These are phyloP conservation scores for Cosmopolites sordidus DNA, from an alignment of 2,888 invertebrate genomes.

Conservation along the genomic window DNA sequence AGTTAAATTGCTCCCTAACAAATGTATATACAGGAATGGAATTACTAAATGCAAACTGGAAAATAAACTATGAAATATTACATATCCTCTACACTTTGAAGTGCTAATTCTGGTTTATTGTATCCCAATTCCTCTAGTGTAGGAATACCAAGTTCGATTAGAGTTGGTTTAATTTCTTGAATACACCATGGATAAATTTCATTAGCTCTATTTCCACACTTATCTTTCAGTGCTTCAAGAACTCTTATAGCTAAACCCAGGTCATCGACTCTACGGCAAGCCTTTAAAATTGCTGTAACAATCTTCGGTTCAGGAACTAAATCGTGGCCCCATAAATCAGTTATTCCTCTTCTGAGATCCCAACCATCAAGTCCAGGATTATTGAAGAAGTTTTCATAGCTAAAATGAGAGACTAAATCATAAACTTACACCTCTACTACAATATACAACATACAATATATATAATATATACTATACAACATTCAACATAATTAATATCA, in stretches of 20 bases:
- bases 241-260: conserved; percentile 88
- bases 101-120: conserved; percentile 91
- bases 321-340: conserved; percentile 84
- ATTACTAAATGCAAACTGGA: conserved; percentile 7
- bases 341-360: conserved; percentile 90
- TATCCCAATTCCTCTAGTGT: conserved; percentile 95
- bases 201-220: conserved; percentile 70
- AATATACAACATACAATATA: no score
- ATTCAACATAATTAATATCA: no score
- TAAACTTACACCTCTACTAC: no score
- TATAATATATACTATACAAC: not conserved
- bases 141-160: conserved; percentile 87
- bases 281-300: conserved; percentile 78
- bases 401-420: not conserved
- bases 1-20: no score
- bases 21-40: conserved; percentile 8
- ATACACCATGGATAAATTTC: conserved; percentile 84
- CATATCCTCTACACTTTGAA: conserved; percentile 68
- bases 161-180: conserved; percentile 85
- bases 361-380: conserved; percentile 87
- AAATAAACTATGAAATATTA: conserved; percentile 16
- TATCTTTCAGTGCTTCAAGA: conserved; percentile 85
- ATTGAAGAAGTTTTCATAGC: conserved; percentile 78
- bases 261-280: conserved; percentile 92
- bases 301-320: conserved; percentile 89